Evolutionary conservation across 37 sponge, comb jelly and placozoan genomes (phyloP).

Genomic region (Axinella damicornis): DNA sequence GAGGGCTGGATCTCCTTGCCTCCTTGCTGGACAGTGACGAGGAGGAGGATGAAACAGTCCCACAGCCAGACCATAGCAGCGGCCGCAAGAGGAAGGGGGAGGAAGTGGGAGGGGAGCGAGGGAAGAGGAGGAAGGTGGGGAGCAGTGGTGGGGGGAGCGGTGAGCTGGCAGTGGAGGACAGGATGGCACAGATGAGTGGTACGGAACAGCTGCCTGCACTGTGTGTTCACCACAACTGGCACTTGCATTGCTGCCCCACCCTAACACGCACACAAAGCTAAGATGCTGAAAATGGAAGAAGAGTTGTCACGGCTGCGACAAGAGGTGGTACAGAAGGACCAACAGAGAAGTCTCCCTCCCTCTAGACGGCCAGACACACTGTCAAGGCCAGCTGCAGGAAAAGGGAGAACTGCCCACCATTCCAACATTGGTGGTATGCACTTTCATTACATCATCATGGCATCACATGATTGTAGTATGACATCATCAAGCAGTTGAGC

Average conservation of each 20-base stretch:
- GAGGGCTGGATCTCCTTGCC: background rate
- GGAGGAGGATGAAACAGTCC: background rate
- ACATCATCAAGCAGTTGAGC: too few relatives aligned
- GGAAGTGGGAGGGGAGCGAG: background rate
- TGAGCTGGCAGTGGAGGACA: background rate
- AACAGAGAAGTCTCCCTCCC: too few relatives aligned
- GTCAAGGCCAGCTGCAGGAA: too few relatives aligned
- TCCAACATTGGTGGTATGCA: too few relatives aligned
- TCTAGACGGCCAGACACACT: too few relatives aligned
- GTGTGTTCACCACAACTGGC: too few relatives aligned
- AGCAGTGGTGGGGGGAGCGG: background rate
- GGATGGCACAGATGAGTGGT: background rate
- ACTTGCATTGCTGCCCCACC: too few relatives aligned
- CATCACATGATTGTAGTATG: too few relatives aligned
- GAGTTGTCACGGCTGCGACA: background rate
- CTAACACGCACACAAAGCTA: constrained; percentile 5
- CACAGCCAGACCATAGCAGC: background rate
- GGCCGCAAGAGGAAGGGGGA: constrained; percentile 3
- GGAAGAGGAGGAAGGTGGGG: background rate
- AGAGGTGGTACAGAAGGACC: background rate
- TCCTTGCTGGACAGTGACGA: background rate
- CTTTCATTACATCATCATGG: too few relatives aligned
- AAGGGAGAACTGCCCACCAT: too few relatives aligned
- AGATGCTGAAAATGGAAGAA: background rate
- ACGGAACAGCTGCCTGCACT: too few relatives aligned